phyloP scores from a whole-genome alignment of 2,113 vertebrate genomes.

The Agelaius tricolor region DNA sequence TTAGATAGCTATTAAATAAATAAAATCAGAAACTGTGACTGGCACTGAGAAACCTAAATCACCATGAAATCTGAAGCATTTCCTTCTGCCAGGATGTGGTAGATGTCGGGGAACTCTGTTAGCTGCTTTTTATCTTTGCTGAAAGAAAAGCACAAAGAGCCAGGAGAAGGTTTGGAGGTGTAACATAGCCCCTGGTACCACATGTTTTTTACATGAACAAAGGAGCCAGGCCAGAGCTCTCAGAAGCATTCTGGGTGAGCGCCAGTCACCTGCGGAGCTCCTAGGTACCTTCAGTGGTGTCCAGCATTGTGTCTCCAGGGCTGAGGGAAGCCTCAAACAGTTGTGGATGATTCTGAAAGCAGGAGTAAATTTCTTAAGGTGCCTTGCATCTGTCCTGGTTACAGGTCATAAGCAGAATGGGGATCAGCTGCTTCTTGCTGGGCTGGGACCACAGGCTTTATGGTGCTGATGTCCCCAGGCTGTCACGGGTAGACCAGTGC shows the following conservation, averaged over 20 bases:
- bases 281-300: not conserved
- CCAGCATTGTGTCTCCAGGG: not conserved
- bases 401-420: not conserved
- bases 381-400: not conserved
- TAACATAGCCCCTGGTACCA: not conserved
- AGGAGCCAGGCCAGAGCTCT: not conserved
- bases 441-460: not conserved
- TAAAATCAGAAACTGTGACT: conserved; percentile 46
- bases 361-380: not conserved
- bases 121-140: not conserved
- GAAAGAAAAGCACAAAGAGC: not conserved
- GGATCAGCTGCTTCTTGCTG: not conserved
- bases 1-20: conserved; percentile 44
- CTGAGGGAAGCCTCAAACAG: not conserved
- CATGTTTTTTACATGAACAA: not conserved
- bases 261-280: not conserved
- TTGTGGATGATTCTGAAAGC: not conserved
- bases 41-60: conserved; percentile 29
- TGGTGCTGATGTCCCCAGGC: fast-evolving
- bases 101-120: not conserved
- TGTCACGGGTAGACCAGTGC: not conserved
- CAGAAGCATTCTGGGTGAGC: not conserved
- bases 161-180: not conserved
- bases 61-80: conserved; percentile 45
- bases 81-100: conserved; percentile 12